Evolutionary conservation across 2,113 vertebrate species (phyloP).

Genomic region (Struthio camelus): DNA sequence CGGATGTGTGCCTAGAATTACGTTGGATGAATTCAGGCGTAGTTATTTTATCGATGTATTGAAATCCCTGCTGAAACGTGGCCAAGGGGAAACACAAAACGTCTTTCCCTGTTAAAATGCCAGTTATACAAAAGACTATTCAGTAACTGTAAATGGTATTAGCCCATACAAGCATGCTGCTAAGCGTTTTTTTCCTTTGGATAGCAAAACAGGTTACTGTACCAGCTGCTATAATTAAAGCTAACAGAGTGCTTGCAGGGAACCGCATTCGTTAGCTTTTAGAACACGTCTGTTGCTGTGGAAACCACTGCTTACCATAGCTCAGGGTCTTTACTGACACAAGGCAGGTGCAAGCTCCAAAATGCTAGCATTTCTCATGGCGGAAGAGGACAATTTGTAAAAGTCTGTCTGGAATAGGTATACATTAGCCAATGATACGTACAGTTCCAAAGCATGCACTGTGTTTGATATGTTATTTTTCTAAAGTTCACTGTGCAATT

Average conservation of each 20-base stretch:
- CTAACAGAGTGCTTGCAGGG: not conserved
- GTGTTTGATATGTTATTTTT: not conserved
- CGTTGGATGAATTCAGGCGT: not conserved
- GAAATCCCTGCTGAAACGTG: not conserved
- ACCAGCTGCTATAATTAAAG: not conserved
- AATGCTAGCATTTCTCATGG: not conserved
- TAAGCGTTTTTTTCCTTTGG: not conserved
- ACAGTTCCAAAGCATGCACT: not conserved
- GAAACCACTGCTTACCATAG: not conserved
- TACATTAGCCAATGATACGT: not conserved
- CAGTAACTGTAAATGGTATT: not conserved
- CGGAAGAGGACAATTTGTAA: not conserved
- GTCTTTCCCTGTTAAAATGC: not conserved
- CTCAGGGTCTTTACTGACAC: not conserved
- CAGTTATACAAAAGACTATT: not conserved
- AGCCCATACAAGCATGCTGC: not conserved
- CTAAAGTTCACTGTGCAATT: not conserved
- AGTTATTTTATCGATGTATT: not conserved
- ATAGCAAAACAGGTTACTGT: not conserved
- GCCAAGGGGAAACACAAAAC: not conserved
- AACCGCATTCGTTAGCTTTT: not conserved
- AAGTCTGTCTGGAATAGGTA: accelerated
- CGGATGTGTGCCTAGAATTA: not conserved
- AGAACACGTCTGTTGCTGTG: not conserved
- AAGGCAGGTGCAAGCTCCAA: not conserved